Evolutionary conservation across 2,113 vertebrate genomes (phyloP).

Genomic region (Salvelinus namaycush): DNA sequence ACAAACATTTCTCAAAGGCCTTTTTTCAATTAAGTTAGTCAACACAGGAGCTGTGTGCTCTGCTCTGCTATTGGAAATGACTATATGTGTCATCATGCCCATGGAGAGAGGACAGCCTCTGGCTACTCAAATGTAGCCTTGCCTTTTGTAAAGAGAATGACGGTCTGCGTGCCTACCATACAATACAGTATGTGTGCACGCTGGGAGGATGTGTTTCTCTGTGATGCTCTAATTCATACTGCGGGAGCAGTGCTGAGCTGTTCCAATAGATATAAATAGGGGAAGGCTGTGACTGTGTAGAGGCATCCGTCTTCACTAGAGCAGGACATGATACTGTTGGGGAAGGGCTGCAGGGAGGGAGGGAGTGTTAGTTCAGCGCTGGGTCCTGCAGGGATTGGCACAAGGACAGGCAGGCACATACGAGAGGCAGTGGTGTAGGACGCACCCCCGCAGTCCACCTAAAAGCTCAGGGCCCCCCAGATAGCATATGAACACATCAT

Average conservation of each 20-base stretch:
- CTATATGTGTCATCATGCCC: neutral
- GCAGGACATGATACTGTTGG: neutral
- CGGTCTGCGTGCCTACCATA: neutral
- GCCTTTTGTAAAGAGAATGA: constrained; percentile 6
- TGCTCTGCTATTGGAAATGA: neutral
- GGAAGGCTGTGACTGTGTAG: neutral
- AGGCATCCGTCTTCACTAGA: neutral
- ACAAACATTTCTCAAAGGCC: neutral
- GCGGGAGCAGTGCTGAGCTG: neutral
- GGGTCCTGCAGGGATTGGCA: neutral
- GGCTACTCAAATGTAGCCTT: neutral
- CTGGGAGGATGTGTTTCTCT: neutral
- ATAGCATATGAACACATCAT: too few species aligned
- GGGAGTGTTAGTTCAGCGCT: neutral
- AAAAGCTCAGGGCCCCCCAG: too few species aligned
- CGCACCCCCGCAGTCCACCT: too few species aligned
- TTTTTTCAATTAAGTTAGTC: neutral
- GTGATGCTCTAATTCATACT: neutral
- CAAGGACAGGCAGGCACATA: neutral
- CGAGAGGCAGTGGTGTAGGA: neutral
- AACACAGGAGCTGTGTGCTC: neutral
- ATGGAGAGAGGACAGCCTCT: neutral
- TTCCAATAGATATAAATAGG: neutral
- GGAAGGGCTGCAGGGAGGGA: neutral
- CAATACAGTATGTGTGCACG: neutral